Base-by-base conservation (phyloP, 2,888 invertebrate species). In the Mesorhabditis belari region DNA sequence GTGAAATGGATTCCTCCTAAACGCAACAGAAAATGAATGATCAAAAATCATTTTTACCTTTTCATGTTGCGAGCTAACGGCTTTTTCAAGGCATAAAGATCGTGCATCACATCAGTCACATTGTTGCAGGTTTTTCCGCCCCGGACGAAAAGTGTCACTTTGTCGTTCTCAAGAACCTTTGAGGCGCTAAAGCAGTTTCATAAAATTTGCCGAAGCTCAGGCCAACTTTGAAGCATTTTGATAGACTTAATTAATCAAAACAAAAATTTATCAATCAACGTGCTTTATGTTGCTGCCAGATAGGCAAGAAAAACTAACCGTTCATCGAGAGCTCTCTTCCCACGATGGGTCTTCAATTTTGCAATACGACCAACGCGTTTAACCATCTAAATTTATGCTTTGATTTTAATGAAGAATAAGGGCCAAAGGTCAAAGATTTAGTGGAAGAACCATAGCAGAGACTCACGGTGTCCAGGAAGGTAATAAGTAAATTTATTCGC, bases 101-200 rank as follows among this genome's bases (percentile, higher is more conserved):
- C 93, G 83, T 90, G 92, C 80, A 94, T 84, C 44, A 89, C 86
- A 64, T 87, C 85, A 60, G 63, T 89, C 87, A 75, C 89, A 86
- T 80, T 76, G 55, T 82, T 80, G 62, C 82, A 84, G 2, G 84
- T 84, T 63, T 90, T 90, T 2, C 89, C 87, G 23, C 93, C 95
- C 51, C 72, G 73, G 17, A 73, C 62, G 54, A 77, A 66, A 4
- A 77, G 53, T n/a, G 69, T 50, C 54, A 58, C 64, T 35, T 66
- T 66, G 57, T 64, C 64, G 57, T 66, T 66, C 55, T 63, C 57
- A 3, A 71, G 63, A 4, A 68, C 69, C 59, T 71, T 71, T 28
- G 71, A 58, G 4, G 71, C 71, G 21, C 44, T 35, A n/a, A 35
- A n/a, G 44, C 12, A 35, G n/a, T 35, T 35, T 35, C 2, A 1